Percentiles rank a stretch among this genome's conserved stretches.
These are phyloP conservation scores for Callocephalon fimbriatum DNA, from an alignment of 2,113 vertebrate species.

Conservation along the genomic window DNA sequence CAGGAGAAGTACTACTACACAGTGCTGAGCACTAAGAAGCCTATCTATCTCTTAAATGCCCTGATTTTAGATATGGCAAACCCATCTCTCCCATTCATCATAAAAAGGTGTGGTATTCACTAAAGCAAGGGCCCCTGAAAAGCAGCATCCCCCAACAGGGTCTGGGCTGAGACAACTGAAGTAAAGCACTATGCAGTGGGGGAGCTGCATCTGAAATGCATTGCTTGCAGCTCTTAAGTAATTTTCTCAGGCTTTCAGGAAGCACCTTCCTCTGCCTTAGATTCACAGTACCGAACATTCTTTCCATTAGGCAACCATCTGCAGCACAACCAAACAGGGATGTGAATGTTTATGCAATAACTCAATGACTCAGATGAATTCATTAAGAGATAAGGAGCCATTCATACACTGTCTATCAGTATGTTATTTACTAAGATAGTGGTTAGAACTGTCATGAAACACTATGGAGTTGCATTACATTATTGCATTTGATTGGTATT, in stretches of 20 bases:
- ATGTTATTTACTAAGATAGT: not conserved
- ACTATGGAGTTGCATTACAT: not conserved
- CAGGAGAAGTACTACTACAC: not conserved
- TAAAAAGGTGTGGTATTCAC: not conserved
- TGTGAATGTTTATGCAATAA: not conserved
- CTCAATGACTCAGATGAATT: not conserved
- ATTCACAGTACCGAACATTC: not conserved
- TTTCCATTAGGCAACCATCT: not conserved
- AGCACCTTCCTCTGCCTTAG: not conserved
- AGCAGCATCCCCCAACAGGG: not conserved
- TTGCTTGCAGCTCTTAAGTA: not conserved
- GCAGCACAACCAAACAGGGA: not conserved
- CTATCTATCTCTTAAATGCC: not conserved
- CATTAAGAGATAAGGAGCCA: not conserved
- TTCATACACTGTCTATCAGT: not conserved
- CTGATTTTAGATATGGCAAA: not conserved
- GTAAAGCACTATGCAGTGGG: not conserved
- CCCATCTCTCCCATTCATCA: fast-evolving
- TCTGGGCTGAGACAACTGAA: not conserved
- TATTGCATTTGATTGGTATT: not conserved
- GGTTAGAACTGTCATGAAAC: not conserved
- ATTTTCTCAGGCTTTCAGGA: not conserved
- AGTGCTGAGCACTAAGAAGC: not conserved
- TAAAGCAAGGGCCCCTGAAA: not conserved
- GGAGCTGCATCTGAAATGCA: not conserved